Conservation (phyloP, 2,113 vertebrate species). For the Phyllostomus hastatus region DNA sequence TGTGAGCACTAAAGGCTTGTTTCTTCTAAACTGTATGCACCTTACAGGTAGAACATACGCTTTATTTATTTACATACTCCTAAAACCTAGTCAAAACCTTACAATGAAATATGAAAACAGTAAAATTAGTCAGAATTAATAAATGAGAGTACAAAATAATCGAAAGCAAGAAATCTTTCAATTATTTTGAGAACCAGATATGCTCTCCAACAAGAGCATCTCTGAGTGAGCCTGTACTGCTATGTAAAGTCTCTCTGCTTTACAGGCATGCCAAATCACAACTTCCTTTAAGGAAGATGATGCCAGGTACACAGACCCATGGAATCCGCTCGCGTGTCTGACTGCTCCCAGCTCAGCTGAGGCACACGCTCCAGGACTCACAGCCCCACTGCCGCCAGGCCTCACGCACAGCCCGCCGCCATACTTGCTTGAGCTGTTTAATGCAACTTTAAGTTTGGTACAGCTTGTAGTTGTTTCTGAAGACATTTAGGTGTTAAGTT, state of each 20-base stretch:
- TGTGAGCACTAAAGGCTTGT: not conserved
- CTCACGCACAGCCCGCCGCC: not conserved
- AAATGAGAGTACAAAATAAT: not conserved
- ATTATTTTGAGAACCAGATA: not conserved
- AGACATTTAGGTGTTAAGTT: not conserved
- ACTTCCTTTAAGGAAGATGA: constrained; percentile 34
- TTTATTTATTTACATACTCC: not conserved
- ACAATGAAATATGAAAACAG: not conserved
- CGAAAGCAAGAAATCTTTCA: not conserved
- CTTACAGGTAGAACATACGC: not conserved
- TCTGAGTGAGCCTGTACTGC: not conserved
- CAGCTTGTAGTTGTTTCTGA: not conserved
- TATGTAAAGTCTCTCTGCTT: not conserved
- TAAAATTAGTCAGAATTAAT: not conserved
- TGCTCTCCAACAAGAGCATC: not conserved
- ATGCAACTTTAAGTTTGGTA: not conserved
- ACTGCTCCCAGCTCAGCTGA: not conserved
- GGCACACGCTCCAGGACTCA: not conserved
- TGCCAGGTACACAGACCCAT: not conserved
- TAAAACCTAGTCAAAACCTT: not conserved
- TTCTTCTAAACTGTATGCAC: not conserved
- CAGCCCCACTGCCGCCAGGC: not conserved
- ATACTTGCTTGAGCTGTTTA: not conserved
- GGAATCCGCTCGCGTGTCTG: not conserved
- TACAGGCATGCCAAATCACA: not conserved